Base-by-base conservation (phyloP, 2,797 vertebrate genomes). In the Anableps anableps region DNA sequence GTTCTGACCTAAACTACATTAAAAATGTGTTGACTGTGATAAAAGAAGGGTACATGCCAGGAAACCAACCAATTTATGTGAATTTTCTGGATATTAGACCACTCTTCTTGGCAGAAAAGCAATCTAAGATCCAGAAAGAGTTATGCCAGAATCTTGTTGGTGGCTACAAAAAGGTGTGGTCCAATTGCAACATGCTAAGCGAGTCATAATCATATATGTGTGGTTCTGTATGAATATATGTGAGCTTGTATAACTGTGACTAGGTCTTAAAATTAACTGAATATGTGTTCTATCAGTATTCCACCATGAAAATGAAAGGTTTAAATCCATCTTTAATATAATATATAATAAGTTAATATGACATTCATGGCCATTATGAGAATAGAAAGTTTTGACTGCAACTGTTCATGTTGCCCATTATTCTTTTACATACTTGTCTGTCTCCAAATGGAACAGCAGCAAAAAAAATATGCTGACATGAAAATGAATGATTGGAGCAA, bases 401-500 rank as follows among this genome's bases (percentile, higher is more conserved):
- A 29, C n/a, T 71, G 41, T n/a, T 14, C 8, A 71, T 17, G 11
- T 45, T 71, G 14, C 43, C n/a, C 2, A 47, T 45, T 47, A 16
- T 71, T 29, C 5, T 45, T 71, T 45, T 6, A 45, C 43, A 71
- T 47, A 17, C 26, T 70, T n/a, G n/a, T 47, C 13, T 60, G 16
- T 53, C 80, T 86, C 45, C 23, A 82, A 79, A 84, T 74, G 48
- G 72, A 70, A 77, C 50, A 70, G 76, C 50, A 68, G 68, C n/a
- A n/a, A 43, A 26, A 43, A 77, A 31, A 55, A 55, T 66, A n/a
- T 79, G 50, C 53, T n/a, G 76, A 68, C 36, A 53, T 70, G n/a
- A 82, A 74, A 58, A 38, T 19, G 19, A 66, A 83, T 38, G 79
- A 88, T 76, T n/a, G 74, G 74, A 80, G 70, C 60, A 75, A 78